Evolutionary conservation across 2,888 invertebrate species (phyloP).

Genomic region (Tetranychus truncatus): DNA sequence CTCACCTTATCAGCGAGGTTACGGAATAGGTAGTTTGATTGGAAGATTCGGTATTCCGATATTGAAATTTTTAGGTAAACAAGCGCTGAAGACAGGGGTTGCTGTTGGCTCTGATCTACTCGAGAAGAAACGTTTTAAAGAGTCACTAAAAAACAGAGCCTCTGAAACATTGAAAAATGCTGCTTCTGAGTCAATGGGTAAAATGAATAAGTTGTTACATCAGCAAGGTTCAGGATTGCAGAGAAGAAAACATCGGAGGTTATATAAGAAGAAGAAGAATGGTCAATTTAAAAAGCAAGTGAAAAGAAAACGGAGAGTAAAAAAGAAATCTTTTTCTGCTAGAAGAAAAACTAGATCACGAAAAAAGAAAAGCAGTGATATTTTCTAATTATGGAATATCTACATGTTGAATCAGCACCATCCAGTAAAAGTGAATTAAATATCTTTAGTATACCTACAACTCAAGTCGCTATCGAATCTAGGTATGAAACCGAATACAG

Average conservation of each 20-base stretch:
- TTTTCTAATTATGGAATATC: neutral
- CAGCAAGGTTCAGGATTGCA: no score
- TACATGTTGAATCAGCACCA: conserved; percentile 1
- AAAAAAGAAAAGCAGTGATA: neutral
- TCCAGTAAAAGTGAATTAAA: neutral
- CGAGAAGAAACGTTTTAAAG: neutral
- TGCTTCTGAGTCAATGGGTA: neutral
- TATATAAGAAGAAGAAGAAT: neutral
- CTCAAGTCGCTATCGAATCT: neutral
- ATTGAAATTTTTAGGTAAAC: neutral
- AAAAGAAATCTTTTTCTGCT: no score
- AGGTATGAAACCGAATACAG: neutral
- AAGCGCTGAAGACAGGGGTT: neutral
- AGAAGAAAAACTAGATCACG: no score
- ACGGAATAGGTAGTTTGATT: neutral
- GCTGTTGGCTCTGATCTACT: neutral
- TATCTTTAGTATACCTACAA: neutral
- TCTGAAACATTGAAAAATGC: neutral
- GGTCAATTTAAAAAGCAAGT: no score
- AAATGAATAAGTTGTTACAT: neutral
- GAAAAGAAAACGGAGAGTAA: no score
- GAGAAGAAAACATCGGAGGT: neutral
- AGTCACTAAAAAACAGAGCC: neutral
- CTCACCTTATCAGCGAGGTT: neutral
- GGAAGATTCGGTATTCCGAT: neutral